These are phyloP conservation scores for Cephus nigrinus DNA, from an alignment of 2,888 invertebrate genomes.

Conservation along the genomic window DNA sequence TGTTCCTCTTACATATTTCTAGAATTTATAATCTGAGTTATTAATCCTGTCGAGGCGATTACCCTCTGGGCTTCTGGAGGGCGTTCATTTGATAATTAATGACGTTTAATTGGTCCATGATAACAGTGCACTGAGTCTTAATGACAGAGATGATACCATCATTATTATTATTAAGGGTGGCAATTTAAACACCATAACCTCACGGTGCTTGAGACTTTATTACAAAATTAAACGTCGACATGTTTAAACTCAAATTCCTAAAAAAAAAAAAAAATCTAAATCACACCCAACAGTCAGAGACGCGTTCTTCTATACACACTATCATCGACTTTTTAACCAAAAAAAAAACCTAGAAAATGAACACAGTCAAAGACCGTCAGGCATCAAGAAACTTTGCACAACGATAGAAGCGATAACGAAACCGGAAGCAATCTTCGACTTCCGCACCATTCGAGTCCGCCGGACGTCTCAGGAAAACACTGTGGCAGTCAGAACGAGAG, in stretches of 20 bases:
- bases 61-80: background rate
- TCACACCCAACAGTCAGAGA: background rate
- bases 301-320: background rate
- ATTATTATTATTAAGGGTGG: background rate
- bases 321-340: background rate
- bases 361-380: background rate
- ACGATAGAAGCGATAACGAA: slow-evolving; percentile 21
- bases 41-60: background rate
- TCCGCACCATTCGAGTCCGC: slow-evolving; percentile 16
- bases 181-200: background rate
- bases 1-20: background rate
- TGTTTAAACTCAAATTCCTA: background rate
- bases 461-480: background rate
- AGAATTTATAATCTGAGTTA: background rate
- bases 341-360: background rate
- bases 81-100: slow-evolving; percentile 35
- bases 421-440: slow-evolving; percentile 18
- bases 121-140: slow-evolving; percentile 42
- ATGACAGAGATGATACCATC: slow-evolving; percentile 38
- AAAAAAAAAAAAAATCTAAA: background rate
- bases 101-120: slow-evolving; percentile 42
- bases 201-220: background rate
- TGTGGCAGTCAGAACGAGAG: background rate
- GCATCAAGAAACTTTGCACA: slow-evolving; percentile 17
- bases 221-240: background rate